These are phyloP conservation scores for Pterocles gutturalis DNA, from an alignment of 2,113 vertebrate species.

Conservation along the genomic window DNA sequence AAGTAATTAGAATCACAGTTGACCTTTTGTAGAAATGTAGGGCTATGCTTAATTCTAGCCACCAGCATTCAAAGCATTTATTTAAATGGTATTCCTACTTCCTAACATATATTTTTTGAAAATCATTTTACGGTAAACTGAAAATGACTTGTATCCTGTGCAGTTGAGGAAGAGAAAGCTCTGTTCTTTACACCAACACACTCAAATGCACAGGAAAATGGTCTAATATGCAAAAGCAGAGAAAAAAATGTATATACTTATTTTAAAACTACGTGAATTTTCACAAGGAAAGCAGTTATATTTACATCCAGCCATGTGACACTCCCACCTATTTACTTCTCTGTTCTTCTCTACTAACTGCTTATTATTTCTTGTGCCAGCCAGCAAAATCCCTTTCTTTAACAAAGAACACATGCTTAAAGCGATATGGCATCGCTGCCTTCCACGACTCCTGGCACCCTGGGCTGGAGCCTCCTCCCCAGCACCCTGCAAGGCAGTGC, in stretches of 20 bases:
- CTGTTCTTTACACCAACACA: not conserved
- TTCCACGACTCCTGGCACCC: not conserved
- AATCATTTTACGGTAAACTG: not conserved
- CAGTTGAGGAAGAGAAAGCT: not conserved
- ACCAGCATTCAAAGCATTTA: slow-evolving; percentile 49
- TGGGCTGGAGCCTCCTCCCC: not conserved
- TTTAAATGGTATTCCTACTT: slow-evolving; percentile 41
- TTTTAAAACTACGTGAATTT: not conserved
- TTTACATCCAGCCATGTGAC: not conserved
- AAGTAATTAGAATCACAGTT: slow-evolving; percentile 70
- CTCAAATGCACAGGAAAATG: not conserved
- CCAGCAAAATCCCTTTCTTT: not conserved
- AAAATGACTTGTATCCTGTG: not conserved
- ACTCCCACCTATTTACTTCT: not conserved
- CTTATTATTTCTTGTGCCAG: not conserved
- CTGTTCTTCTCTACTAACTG: not conserved
- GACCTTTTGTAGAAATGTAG: slow-evolving; percentile 51
- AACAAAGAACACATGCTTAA: not conserved
- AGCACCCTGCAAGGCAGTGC: not conserved
- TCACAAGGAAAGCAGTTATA: not conserved
- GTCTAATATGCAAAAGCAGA: not conserved
- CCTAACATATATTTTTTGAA: not conserved
- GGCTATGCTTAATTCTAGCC: slow-evolving; percentile 62
- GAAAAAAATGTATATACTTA: not conserved
- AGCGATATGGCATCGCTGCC: not conserved